Conservation (phyloP, 2,888 invertebrate genomes). For the Halictus ligatus region DNA sequence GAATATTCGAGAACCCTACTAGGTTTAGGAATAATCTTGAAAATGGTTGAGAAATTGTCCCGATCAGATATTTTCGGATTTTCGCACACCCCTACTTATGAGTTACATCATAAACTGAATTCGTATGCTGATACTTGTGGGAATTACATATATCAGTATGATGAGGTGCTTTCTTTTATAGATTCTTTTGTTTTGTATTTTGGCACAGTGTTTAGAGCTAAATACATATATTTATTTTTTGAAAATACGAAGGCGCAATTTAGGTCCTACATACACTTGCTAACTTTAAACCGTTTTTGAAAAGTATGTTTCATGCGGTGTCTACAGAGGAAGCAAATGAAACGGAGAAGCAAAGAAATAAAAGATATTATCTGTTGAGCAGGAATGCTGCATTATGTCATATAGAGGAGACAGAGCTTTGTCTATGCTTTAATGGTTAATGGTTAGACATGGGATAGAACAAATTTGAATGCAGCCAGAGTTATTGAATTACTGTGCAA, state of each 20-base stretch:
- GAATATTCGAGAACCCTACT: too few species aligned
- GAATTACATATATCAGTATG: background rate
- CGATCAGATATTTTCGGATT: background rate
- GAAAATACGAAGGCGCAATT: background rate
- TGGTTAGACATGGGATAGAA: background rate
- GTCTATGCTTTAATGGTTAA: background rate
- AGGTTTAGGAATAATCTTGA: too few species aligned
- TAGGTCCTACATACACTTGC: background rate
- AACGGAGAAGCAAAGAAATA: background rate
- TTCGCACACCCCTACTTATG: background rate
- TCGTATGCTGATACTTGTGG: background rate
- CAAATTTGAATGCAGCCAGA: background rate
- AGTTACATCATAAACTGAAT: background rate
- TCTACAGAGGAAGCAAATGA: background rate
- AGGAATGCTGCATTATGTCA: background rate
- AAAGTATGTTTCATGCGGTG: background rate
- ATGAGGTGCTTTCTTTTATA: background rate
- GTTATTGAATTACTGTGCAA: background rate
- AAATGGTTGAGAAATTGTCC: too few species aligned
- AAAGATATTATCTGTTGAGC: background rate
- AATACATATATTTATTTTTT: background rate
- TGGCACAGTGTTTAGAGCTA: background rate
- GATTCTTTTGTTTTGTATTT: background rate
- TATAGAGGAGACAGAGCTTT: background rate
- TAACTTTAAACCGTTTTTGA: background rate